phyloP scores from a whole-genome alignment of 64 coral and sea anemone species.

The Astreopora myriophthalma region DNA sequence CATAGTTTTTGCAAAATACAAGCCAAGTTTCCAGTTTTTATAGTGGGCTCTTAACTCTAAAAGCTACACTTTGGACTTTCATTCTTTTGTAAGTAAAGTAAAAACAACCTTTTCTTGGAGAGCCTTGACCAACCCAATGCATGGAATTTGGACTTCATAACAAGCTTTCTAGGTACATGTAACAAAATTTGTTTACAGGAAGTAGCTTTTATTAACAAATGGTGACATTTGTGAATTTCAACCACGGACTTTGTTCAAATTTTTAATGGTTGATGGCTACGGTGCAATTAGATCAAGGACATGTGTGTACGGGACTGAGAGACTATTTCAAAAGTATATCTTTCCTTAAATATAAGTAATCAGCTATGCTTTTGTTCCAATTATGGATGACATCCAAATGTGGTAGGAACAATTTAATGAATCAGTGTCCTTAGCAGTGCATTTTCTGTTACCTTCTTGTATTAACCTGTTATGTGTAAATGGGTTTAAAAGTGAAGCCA shows the following conservation, averaged over 20 bases:
- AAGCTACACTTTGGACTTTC: not conserved
- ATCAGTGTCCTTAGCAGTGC: too few relatives aligned
- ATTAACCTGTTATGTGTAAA: too few relatives aligned
- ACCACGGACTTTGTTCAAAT: not conserved
- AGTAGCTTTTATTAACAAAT: not conserved
- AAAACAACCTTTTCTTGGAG: not conserved
- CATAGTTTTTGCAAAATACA: not conserved
- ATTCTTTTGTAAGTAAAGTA: not conserved
- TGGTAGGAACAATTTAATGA: not conserved
- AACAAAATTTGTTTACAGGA: not conserved
- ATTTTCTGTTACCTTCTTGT: too few relatives aligned
- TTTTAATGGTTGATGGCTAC: too few relatives aligned
- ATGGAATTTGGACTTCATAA: not conserved
- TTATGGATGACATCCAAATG: not conserved
- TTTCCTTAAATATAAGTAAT: too few relatives aligned
- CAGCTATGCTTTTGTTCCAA: too few relatives aligned
- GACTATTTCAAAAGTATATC: not conserved
- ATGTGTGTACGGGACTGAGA: too few relatives aligned
- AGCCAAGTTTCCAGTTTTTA: too few relatives aligned
- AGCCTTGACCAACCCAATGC: not conserved
- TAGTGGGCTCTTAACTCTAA: too few relatives aligned
- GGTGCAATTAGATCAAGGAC: too few relatives aligned
- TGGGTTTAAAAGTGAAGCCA: too few relatives aligned
- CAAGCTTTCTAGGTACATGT: not conserved
- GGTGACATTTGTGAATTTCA: not conserved